These are phyloP conservation scores for Latrodectus hesperus DNA, from an alignment of 2,888 invertebrate species.

Conservation along the genomic window DNA sequence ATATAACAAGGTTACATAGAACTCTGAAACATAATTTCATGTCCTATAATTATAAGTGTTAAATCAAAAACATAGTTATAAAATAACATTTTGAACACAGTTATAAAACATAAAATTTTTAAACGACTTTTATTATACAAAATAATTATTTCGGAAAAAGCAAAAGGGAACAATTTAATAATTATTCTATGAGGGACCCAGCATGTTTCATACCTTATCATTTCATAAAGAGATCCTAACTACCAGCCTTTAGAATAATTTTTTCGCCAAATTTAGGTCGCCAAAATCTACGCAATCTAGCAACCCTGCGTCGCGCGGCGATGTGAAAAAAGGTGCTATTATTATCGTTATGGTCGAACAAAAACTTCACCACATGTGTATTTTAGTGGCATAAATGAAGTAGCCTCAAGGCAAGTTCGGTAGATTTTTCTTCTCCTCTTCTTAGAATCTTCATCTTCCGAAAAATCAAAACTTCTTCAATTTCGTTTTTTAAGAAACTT, in stretches of 20 bases:
- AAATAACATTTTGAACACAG: no score
- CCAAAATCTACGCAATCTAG: constrained; percentile 19
- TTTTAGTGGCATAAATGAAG: constrained; percentile 24
- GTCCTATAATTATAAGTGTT: no score
- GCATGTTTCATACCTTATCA: background rate
- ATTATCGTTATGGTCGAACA: constrained; percentile 62
- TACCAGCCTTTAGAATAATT: background rate
- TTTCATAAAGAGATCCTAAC: background rate
- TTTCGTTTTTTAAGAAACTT: no score
- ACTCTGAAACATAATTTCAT: no score
- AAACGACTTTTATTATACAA: no score
- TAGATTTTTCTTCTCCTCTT: background rate
- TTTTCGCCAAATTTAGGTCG: constrained; percentile 45
- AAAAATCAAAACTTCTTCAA: background rate
- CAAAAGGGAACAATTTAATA: no score
- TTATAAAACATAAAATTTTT: no score
- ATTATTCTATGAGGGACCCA: background rate
- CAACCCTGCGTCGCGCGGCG: constrained; percentile 15
- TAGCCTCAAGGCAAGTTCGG: constrained; percentile 12
- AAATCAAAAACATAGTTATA: no score
- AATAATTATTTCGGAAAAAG: no score
- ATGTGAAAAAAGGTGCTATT: constrained; percentile 55
- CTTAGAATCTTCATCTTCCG: background rate
- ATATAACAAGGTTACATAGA: no score
- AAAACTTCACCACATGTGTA: constrained; percentile 58